Conservation (phyloP, 2,113 vertebrate species). For the Gambusia holbrooki region DNA sequence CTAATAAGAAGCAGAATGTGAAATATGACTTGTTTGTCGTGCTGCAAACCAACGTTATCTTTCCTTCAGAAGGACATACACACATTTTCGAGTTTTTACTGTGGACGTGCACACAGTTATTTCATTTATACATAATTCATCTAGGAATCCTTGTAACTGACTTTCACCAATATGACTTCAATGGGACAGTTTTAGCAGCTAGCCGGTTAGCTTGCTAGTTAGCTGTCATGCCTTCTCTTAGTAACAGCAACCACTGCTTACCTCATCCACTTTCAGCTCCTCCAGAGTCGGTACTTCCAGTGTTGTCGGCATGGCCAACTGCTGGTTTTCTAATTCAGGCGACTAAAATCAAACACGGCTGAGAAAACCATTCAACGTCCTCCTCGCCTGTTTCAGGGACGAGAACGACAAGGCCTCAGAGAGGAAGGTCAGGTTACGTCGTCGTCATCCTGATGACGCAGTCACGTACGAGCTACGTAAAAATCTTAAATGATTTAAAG, state of each 20-base stretch:
- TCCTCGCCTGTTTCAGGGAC: conserved; percentile 59
- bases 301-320: conserved; percentile 80
- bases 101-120: not conserved
- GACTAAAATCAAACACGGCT: conserved; percentile 6
- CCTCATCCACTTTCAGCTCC: conserved; percentile 91
- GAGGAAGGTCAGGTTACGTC: conserved; percentile 81
- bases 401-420: conserved; percentile 51
- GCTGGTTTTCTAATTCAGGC: conserved; percentile 7
- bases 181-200: conserved; percentile 7
- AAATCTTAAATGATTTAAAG: not conserved
- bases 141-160: not conserved
- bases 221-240: conserved; percentile 15
- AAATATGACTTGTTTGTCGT: not conserved
- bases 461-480: conserved; percentile 14
- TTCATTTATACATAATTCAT: not conserved
- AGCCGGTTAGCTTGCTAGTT: conserved; percentile 43
- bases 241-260: conserved; percentile 66
- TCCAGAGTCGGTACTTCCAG: conserved; percentile 83
- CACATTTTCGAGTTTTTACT: too few relatives aligned
- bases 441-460: conserved; percentile 67
- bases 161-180: not conserved
- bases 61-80: not conserved
- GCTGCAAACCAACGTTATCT: not conserved
- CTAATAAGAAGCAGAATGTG: not conserved
- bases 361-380: conserved; percentile 68